These are phyloP conservation scores for Hermaeophaga mercurialis DNA, from an alignment of 2,888 invertebrate species.

Conservation along the genomic window DNA sequence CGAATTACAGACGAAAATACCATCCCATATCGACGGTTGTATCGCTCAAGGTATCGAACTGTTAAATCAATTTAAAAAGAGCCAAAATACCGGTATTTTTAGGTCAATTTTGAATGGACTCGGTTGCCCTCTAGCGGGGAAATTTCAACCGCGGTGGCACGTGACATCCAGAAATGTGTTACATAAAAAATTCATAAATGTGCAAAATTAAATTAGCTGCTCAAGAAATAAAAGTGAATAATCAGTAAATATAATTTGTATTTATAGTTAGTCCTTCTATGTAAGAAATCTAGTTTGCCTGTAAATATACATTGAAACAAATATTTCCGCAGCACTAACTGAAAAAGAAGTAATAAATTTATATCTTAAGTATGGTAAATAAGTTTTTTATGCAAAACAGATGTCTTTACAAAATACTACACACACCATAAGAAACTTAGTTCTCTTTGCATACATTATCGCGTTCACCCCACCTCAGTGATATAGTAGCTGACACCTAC, in stretches of 20 bases:
- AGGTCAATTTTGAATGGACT: conserved; percentile 39
- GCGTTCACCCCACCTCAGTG: conserved; percentile 1
- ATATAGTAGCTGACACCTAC: conserved; percentile 22
- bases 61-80: conserved; percentile 33
- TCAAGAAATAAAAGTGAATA: no score
- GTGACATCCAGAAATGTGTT: no score
- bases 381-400: conserved; percentile 24
- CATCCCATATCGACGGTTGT: conserved; percentile 30
- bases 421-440: conserved; percentile 15
- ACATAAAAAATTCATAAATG: no score
- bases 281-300: no score
- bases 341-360: conserved; percentile 5
- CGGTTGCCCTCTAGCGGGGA: conserved; percentile 26
- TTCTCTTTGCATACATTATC: conserved; percentile 15
- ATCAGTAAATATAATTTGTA: no score
- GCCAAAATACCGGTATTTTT: conserved; percentile 32
- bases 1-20: conserved; percentile 36
- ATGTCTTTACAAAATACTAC: conserved; percentile 22
- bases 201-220: no score
- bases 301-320: no score
- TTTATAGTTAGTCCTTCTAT: no score
- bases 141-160: no score
- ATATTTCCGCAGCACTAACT: background rate
- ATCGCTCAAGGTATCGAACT: conserved; percentile 33
- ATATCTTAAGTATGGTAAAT: conserved; percentile 8